Conservation (phyloP, 2,797 vertebrate genomes). For the Enteromius unitaeniatus region DNA sequence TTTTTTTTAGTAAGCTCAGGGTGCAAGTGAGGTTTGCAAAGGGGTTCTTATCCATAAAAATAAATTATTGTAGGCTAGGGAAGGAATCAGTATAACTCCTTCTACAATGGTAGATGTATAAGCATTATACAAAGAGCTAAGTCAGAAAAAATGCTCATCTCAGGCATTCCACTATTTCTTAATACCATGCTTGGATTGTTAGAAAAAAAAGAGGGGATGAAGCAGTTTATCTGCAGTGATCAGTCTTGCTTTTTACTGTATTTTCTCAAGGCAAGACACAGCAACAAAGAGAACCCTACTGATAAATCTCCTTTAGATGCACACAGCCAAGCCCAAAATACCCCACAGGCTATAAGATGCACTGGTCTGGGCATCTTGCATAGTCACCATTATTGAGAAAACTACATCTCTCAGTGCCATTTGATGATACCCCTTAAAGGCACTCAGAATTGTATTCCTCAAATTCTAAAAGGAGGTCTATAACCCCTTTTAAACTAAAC, state of each 20-base stretch:
- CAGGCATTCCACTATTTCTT: background rate
- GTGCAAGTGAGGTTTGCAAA: background rate
- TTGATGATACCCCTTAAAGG: conserved; percentile 19
- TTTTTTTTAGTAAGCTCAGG: background rate
- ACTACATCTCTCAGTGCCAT: conserved; percentile 38
- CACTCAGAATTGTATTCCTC: background rate
- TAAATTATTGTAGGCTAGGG: background rate
- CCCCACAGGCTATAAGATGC: conserved; percentile 17
- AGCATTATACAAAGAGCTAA: conserved; percentile 2
- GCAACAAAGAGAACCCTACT: background rate
- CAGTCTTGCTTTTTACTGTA: background rate
- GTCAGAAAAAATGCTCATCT: background rate
- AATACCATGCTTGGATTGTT: conserved; percentile 12
- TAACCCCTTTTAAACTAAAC: background rate
- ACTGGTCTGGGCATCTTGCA: conserved; percentile 4
- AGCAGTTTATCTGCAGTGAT: background rate
- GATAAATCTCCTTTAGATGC: conserved; percentile 4
- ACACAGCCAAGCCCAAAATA: conserved; percentile 30
- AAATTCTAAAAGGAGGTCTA: background rate
- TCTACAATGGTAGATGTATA: background rate
- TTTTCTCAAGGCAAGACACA: conserved; percentile 15
- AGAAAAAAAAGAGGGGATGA: background rate
- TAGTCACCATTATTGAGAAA: conserved; percentile 27
- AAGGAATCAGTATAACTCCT: background rate
- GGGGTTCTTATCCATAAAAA: background rate